Evolutionary conservation across 2,797 vertebrate genomes (phyloP).

Genomic region (Gallinago nigripennis): DNA sequence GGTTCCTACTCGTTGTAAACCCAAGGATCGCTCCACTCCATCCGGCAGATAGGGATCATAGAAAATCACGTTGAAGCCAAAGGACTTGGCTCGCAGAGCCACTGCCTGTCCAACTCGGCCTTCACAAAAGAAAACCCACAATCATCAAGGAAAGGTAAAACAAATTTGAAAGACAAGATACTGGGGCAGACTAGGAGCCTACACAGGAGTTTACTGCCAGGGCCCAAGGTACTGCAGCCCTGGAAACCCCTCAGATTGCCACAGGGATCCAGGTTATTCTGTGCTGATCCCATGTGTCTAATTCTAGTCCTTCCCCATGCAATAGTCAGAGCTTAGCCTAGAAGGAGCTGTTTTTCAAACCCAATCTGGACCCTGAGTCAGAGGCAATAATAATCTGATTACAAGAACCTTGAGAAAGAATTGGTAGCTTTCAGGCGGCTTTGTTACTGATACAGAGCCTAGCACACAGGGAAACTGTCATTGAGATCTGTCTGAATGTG

Average conservation of each 20-base stretch:
- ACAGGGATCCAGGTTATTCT: background rate
- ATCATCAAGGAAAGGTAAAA: conserved; percentile 62
- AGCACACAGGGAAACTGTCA: background rate
- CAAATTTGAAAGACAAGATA: conserved; percentile 50
- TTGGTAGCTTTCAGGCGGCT: background rate
- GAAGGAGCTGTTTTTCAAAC: background rate
- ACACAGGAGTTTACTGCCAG: background rate
- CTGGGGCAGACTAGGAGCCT: conserved; percentile 30
- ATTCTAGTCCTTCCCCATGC: conserved; percentile 21
- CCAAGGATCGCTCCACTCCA: conserved; percentile 89
- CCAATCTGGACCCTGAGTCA: background rate
- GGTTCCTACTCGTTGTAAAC: conserved; percentile 88
- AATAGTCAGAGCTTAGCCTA: conserved; percentile 10
- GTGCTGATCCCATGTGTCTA: background rate
- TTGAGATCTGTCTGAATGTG: background rate
- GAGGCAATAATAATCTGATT: background rate
- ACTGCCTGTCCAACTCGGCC: conserved; percentile 91
- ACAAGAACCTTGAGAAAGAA: conserved; percentile 4
- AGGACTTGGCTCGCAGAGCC: conserved; percentile 89
- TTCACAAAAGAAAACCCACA: conserved; percentile 73
- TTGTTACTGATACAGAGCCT: background rate
- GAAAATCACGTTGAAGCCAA: conserved; percentile 90
- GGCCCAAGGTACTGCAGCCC: background rate
- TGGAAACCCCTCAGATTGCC: background rate
- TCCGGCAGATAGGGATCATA: conserved; percentile 91